Base-by-base conservation (phyloP, 2,113 vertebrate genomes). In the Eretmochelys imbricata region DNA sequence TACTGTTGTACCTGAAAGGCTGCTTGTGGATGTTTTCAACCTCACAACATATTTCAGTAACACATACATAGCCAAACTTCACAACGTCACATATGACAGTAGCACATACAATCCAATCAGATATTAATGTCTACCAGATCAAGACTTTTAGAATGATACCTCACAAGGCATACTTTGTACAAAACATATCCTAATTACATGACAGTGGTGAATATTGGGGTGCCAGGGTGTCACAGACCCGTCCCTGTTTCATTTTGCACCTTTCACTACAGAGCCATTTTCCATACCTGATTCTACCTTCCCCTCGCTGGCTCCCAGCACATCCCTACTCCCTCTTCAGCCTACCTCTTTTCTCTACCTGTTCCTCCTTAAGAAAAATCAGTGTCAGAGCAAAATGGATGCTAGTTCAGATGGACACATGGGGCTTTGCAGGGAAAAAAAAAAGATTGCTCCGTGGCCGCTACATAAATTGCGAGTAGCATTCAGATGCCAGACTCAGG, bases 321-420 rank as follows among this genome's bases (percentile, higher is more conserved):
- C 20, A 84, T 10, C 24, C 49, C 84, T 87, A 1, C 1, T 46
- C 5, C 51, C 29, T 65, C 55, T 20, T 5, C 42, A 80, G 0
- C 38, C 51, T 8, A 19, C 59, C 14, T 89, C 51, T n/a, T 29
- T 65, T 89, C n/a, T 51, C 38, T 48, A 9, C 0, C 5, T 9
- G 7, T 16, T 38, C 16, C 6, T 24, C 55, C 49, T 5, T 65
- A 42, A 42, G 10, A 7, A 51, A 12, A 42, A 48, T 10, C 24
- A 6, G 5, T 48, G 35, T 76, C 19, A 75, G 48, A 65, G 85
- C 48, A 0, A 1, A 35, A 53, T n/a, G 81, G 49, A 31, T 46
- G 2, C 0, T 22, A 53, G n/a, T 80, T 1, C 2, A 20, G 10
- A 10, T 69, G 62, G 62, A 19, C 8, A n/a, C 31, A 69, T n/a